phyloP scores from a whole-genome alignment of 2,797 vertebrate species.

The Cirrhinus mrigala region DNA sequence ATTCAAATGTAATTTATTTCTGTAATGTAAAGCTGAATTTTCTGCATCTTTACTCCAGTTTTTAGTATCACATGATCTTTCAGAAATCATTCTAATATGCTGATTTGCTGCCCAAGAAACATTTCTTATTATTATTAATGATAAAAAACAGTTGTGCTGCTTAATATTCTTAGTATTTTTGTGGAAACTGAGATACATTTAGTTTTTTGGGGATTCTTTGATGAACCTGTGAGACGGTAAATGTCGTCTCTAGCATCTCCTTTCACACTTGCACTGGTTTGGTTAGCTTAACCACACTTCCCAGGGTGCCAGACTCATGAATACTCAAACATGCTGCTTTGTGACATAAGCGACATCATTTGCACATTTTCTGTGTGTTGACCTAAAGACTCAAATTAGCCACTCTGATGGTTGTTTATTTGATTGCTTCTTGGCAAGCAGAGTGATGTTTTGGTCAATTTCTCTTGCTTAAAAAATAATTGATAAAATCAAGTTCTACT shows the following conservation, averaged over 20 bases:
- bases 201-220: not conserved
- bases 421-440: constrained; percentile 65
- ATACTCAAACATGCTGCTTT: constrained; percentile 61
- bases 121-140: too few species aligned
- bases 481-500: too few species aligned
- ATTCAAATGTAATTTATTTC: not conserved
- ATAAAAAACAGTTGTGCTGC: too few species aligned
- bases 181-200: too few species aligned
- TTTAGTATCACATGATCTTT: not conserved
- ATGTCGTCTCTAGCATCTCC: constrained; percentile 70
- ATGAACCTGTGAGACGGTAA: constrained; percentile 63
- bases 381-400: constrained; percentile 46
- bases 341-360: constrained; percentile 58
- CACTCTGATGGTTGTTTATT: constrained; percentile 67
- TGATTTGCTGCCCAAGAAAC: too few species aligned
- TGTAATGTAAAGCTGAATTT: not conserved
- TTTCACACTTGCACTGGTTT: constrained; percentile 54
- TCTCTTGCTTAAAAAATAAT: too few species aligned
- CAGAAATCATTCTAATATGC: not conserved
- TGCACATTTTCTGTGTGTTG: constrained; percentile 52
- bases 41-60: not conserved
- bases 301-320: constrained; percentile 65
- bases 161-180: too few species aligned
- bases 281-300: constrained; percentile 57
- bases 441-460: constrained; percentile 65